These are phyloP conservation scores for Neoaliturus tenellus DNA, from an alignment of 2,888 invertebrate species.

Conservation along the genomic window DNA sequence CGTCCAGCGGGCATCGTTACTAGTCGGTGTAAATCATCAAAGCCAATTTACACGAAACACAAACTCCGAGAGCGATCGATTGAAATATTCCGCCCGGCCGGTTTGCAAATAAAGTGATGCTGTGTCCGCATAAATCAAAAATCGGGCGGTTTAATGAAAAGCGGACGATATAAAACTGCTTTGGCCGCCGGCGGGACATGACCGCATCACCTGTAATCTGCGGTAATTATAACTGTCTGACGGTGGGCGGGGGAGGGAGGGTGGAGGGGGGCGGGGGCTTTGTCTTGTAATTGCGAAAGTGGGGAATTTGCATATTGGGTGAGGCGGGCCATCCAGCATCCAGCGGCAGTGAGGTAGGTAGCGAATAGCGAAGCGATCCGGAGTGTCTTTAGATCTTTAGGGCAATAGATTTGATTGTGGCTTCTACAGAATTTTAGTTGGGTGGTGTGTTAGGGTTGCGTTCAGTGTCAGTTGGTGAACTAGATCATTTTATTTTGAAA, in stretches of 20 bases:
- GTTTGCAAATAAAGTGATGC: constrained; percentile 39
- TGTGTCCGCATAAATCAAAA: constrained; percentile 22
- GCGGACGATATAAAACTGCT: not conserved
- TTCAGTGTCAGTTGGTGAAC: no score
- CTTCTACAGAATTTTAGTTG: no score
- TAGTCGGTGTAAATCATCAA: constrained; percentile 44
- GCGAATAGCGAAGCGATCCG: not conserved
- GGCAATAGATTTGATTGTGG: no score
- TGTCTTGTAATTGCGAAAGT: constrained; percentile 20
- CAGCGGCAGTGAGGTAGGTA: not conserved
- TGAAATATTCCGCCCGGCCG: constrained; percentile 22
- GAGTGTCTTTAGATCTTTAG: constrained; percentile 8
- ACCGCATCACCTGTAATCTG: not conserved
- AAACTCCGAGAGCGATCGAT: not conserved
- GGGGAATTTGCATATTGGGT: constrained; percentile 8
- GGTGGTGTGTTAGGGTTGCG: no score
- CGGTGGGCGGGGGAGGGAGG: not conserved
- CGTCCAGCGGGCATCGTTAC: no score
- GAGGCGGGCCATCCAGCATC: not conserved
- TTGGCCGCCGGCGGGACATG: not conserved
- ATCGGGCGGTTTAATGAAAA: constrained; percentile 39
- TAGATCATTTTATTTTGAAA: no score
- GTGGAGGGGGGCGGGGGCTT: not conserved
- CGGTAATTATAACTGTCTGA: constrained; percentile 28
- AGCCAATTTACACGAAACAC: constrained; percentile 34